phyloP scores from a whole-genome alignment of 2,888 invertebrate genomes.

The Eilema griseolum region DNA sequence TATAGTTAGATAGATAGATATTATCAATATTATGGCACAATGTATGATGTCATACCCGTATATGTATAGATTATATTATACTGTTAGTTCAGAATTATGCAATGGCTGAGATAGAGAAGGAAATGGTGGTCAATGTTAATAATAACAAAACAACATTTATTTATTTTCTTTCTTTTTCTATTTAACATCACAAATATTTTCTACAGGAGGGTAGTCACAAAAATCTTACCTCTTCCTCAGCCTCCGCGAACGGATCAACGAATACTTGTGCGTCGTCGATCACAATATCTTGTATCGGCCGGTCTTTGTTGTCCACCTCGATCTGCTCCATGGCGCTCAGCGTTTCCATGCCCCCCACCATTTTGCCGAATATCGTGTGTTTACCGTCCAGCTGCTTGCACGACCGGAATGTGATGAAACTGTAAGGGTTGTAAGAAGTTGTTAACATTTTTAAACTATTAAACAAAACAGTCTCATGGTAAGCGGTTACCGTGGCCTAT shows the following conservation, averaged over 20 bases:
- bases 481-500: no score
- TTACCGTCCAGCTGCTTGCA: slow-evolving; percentile 98
- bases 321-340: slow-evolving; percentile 96
- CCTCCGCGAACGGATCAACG: slow-evolving; percentile 98
- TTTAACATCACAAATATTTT: not conserved
- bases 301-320: slow-evolving; percentile 97
- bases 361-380: slow-evolving; percentile 98
- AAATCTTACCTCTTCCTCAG: slow-evolving; percentile 92
- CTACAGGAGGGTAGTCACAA: not conserved
- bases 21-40: no score
- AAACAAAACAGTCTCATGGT: no score
- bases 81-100: no score
- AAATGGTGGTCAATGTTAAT: no score
- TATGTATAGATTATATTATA: no score
- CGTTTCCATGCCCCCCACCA: slow-evolving; percentile 98
- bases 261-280: slow-evolving; percentile 94
- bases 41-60: no score
- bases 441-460: no score
- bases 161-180: no score
- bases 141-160: no score
- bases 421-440: slow-evolving; percentile 72
- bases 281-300: slow-evolving; percentile 96
- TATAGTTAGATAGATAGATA: no score
- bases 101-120: no score
- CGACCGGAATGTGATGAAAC: slow-evolving; percentile 98